Conservation (phyloP, 2,113 vertebrate genomes). For the Psammodynastes pulverulentus region DNA sequence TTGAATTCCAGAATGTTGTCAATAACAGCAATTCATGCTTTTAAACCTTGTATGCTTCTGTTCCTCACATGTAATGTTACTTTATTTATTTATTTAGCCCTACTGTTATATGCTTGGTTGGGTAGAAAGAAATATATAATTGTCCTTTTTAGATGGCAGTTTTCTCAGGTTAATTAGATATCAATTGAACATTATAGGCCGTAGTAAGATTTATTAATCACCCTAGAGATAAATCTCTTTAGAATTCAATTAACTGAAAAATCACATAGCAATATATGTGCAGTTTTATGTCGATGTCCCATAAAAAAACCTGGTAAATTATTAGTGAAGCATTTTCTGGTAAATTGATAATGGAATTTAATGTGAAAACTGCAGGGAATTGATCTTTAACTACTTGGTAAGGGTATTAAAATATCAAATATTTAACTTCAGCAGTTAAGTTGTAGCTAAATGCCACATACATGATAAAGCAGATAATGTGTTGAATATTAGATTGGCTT, state of each 20-base stretch:
- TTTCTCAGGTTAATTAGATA: conserved; percentile 73
- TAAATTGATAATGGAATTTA: conserved; percentile 63
- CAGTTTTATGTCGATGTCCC: conserved; percentile 64
- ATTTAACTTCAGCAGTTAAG: neutral
- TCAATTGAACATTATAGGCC: conserved; percentile 69
- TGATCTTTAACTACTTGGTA: conserved; percentile 29
- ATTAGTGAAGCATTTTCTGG: conserved; percentile 43
- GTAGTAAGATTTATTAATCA: conserved; percentile 74
- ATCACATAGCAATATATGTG: conserved; percentile 67
- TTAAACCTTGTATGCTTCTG: neutral
- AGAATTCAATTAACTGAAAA: conserved; percentile 72
- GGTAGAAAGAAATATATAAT: conserved; percentile 64
- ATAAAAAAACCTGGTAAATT: conserved; percentile 59
- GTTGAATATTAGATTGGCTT: neutral
- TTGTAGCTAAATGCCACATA: neutral
- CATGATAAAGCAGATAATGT: neutral
- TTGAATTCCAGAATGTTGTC: neutral
- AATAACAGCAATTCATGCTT: neutral
- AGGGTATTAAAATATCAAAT: neutral
- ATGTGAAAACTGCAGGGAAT: conserved; percentile 57
- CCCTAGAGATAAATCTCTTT: conserved; percentile 67
- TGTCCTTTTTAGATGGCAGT: conserved; percentile 67
- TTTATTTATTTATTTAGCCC: conserved; percentile 22
- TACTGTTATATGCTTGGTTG: conserved; percentile 47
- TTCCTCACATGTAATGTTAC: neutral